A percentile compares a stretch with the other conserved stretches of the same genome.
phyloP scores from a whole-genome alignment of 2,113 vertebrate genomes.

The Myotis brandtii region DNA sequence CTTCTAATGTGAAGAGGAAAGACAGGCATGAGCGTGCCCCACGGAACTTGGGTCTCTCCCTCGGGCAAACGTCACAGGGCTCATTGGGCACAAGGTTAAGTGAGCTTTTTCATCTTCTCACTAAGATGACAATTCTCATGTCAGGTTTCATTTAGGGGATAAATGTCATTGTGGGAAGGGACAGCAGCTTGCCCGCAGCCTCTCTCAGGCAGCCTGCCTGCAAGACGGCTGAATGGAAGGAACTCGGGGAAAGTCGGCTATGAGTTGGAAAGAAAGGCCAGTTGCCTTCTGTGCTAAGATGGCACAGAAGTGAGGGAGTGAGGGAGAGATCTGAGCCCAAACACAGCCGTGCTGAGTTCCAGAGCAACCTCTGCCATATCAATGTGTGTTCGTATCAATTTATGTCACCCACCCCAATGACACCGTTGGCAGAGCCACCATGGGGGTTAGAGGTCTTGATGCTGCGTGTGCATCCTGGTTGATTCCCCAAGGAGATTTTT shows the following conservation, averaged over 20 bases:
- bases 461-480: not conserved
- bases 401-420: not conserved
- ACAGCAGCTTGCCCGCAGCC: not conserved
- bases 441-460: not conserved
- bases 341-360: not conserved
- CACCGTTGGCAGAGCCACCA: not conserved
- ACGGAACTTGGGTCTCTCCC: not conserved
- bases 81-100: slow-evolving; percentile 52
- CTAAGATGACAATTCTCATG: slow-evolving; percentile 44
- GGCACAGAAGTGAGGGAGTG: too few species aligned
- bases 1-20: not conserved
- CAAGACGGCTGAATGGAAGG: not conserved
- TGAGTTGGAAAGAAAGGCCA: not conserved
- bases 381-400: not conserved
- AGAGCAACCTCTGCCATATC: not conserved
- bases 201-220: not conserved
- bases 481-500: not conserved
- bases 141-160: slow-evolving; percentile 67
- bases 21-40: fast-evolving
- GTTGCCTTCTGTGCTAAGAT: not conserved
- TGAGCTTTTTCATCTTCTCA: slow-evolving; percentile 58
- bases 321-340: not conserved
- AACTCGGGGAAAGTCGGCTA: fast-evolving
- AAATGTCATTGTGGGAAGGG: not conserved
- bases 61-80: not conserved